These are phyloP conservation scores for Alethe diademata DNA, from an alignment of 2,113 vertebrate genomes.

Conservation along the genomic window DNA sequence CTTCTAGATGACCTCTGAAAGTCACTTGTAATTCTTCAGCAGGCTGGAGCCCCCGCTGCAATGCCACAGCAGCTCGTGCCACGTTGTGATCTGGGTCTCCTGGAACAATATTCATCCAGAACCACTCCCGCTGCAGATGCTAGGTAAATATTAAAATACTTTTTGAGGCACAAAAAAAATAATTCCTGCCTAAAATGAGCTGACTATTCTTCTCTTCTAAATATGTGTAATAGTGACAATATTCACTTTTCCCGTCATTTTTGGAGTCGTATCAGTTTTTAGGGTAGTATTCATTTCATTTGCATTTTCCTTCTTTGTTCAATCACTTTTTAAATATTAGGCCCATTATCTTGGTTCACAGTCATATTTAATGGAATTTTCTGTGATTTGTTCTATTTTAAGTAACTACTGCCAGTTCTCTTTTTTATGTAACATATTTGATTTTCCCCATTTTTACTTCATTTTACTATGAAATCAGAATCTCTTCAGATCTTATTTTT, in stretches of 20 bases:
- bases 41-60: neutral
- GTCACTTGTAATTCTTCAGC: neutral
- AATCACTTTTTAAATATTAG: conserved; percentile 7
- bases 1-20: neutral
- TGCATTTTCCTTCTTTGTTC: conserved; percentile 1
- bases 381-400: conserved; percentile 40
- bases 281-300: neutral
- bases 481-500: neutral
- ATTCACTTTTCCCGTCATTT: neutral
- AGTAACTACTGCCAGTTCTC: neutral
- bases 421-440: neutral
- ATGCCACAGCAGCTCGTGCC: accelerated
- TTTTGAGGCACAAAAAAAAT: neutral
- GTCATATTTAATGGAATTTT: conserved; percentile 22
- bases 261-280: neutral
- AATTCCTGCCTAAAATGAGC: neutral
- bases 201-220: neutral
- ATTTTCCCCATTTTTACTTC: neutral
- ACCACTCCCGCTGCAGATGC: neutral
- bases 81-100: neutral
- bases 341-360: conserved; percentile 19
- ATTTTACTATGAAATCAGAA: neutral
- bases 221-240: neutral
- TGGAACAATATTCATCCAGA: neutral
- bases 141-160: neutral